phyloP scores from a whole-genome alignment of 2,888 invertebrate genomes.

The Sarcophaga caerulescens region DNA sequence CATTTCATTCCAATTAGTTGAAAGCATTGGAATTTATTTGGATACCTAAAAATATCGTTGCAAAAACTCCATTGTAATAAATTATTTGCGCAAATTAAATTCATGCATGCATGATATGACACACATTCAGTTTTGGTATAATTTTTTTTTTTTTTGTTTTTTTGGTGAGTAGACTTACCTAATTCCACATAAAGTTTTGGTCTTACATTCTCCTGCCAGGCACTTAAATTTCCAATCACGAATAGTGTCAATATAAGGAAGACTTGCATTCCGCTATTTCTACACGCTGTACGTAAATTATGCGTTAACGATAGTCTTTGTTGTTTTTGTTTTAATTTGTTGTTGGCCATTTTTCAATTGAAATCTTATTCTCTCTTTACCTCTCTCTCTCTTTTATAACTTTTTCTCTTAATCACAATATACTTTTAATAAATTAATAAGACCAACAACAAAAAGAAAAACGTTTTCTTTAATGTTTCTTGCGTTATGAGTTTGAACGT shows the following conservation, averaged over 20 bases:
- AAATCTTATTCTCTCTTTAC: conserved; percentile 54
- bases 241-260: conserved; percentile 80
- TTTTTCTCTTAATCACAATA: conserved; percentile 11
- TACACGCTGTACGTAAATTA: conserved; percentile 59
- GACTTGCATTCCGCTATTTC: conserved; percentile 76
- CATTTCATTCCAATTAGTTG: too few relatives aligned
- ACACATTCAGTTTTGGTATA: background rate
- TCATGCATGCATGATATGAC: background rate
- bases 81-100: too few relatives aligned
- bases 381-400: background rate
- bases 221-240: conserved; percentile 82
- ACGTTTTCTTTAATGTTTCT: too few relatives aligned
- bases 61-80: too few relatives aligned
- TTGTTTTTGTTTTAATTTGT: conserved; percentile 27
- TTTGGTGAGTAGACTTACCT: conserved; percentile 85
- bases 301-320: conserved; percentile 32
- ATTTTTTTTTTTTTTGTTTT: background rate
- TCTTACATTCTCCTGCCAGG: conserved; percentile 95
- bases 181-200: conserved; percentile 96
- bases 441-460: too few relatives aligned
- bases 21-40: too few relatives aligned
- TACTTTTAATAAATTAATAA: background rate
- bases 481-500: too few relatives aligned
- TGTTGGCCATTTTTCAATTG: conserved; percentile 60
- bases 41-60: too few relatives aligned